Base-by-base conservation (phyloP, 2,113 vertebrate species). In the Tinamus guttatus region DNA sequence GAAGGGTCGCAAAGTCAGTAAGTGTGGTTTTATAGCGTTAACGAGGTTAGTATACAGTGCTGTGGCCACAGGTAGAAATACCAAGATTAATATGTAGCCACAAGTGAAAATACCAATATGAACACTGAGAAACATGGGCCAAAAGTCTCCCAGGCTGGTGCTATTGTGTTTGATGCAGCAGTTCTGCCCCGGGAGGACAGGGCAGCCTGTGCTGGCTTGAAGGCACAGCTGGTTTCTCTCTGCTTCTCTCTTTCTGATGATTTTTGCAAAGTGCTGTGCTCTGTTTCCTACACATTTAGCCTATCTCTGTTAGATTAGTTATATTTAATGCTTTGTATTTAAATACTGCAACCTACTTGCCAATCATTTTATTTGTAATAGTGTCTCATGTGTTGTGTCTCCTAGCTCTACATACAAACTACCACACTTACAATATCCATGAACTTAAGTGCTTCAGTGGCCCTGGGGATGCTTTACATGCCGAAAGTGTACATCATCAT, bases 401-500 rank as follows among this genome's bases (percentile, higher is more conserved):
- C 95, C 28, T 98, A 99, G 99, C 98, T 99, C 97, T 99, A 99
- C 98, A 99, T 99, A 98, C 99, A 99, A 98, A 99, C 99, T 30
- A 99, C 99, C 98, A 99, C 99, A 2, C 98, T 99, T 85, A 99
- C 99, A 87, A 99, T 99, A 98, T 99, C 99, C 98, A 99, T 99
- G 99, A 99, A 99, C 98, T 97, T 99, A 97, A 99, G 99, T 85
- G 99, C 99, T 4, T 99, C 99, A 4, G 99, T 99, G 97, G 99
- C 99, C 38, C 98, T 99, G 94, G 99, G 99, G 94, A 99, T 99
- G 99, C 99, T 99, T 83, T 99, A 99, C 98, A 98, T 99, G 99
- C 99, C 99, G 95, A 99, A 99, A 98, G 99, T 99, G 79, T 99
- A 99, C 96, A 99, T 99, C 98, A 99, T 99, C 98, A 99, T 99